Conservation (phyloP, 2,888 invertebrate species). For the Diplazon laetatorius region DNA sequence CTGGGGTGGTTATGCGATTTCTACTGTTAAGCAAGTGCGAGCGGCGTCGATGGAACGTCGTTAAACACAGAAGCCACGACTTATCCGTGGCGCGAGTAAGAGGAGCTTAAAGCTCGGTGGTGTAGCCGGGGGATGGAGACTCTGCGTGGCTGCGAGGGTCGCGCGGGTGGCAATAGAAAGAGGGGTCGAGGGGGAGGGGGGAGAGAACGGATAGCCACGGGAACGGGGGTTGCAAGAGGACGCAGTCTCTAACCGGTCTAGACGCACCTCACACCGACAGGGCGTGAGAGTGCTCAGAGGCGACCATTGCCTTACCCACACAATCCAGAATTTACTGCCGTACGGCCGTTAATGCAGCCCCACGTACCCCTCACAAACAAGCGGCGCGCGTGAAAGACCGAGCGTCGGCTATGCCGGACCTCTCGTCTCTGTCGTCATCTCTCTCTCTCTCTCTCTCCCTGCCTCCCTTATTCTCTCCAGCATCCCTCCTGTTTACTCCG, state of each 20-base stretch:
- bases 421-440: no score
- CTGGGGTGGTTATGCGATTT: conserved; percentile 44
- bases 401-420: conserved; percentile 55
- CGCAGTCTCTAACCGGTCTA: conserved; percentile 80
- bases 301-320: conserved; percentile 77
- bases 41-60: conserved; percentile 73
- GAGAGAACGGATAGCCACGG: conserved; percentile 40
- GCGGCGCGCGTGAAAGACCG: conserved; percentile 68
- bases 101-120: conserved; percentile 20
- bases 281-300: conserved; percentile 67
- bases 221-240: conserved; percentile 63
- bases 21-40: conserved; percentile 7
- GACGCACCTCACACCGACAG: conserved; percentile 72
- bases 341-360: conserved; percentile 79
- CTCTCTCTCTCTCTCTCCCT: conserved; percentile 21
- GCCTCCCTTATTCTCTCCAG: conserved; percentile 1
- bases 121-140: conserved; percentile 20
- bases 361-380: conserved; percentile 74
- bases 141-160: conserved; percentile 8
- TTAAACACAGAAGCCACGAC: conserved; percentile 70
- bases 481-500: conserved; percentile 65
- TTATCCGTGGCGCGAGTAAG: conserved; percentile 23
- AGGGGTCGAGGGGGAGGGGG: conserved; percentile 39
- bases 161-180: not conserved
- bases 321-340: conserved; percentile 80